Evolutionary conservation across 1,140 invertebrate species (phyloP).

Genomic region (Magallana angulata): DNA sequence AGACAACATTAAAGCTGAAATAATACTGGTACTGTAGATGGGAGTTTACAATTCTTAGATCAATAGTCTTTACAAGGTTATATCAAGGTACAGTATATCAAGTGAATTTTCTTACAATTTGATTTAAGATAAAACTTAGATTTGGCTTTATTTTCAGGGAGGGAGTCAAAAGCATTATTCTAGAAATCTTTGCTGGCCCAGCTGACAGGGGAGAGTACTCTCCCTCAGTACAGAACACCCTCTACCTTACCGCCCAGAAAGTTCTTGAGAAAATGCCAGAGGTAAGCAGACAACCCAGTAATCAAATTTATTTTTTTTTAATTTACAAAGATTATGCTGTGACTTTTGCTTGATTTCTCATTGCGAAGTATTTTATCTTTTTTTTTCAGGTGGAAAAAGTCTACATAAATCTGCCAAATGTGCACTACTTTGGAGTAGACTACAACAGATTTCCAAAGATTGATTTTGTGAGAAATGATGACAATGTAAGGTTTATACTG

Average conservation of each 20-base stretch:
- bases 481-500: constrained; percentile 39
- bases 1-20: no score
- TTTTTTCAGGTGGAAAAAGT: constrained; percentile 52
- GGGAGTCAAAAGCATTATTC: constrained; percentile 46
- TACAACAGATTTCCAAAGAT: constrained; percentile 47
- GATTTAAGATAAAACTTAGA: background rate
- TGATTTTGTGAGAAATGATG: constrained; percentile 35
- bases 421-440: constrained; percentile 55
- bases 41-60: no score
- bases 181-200: constrained; percentile 57
- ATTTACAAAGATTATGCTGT: no score
- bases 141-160: constrained; percentile 33
- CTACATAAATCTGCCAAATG: constrained; percentile 54
- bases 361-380: background rate
- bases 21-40: no score
- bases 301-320: no score
- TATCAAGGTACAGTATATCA: no score
- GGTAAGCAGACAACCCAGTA: constrained; percentile 6
- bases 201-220: constrained; percentile 50
- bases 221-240: constrained; percentile 58
- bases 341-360: no score
- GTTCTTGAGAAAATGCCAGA: constrained; percentile 51
- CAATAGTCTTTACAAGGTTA: no score
- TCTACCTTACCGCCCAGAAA: constrained; percentile 50
- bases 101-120: background rate